phyloP scores from a whole-genome alignment of 2,797 vertebrate species.

The Discoglossus pictus region DNA sequence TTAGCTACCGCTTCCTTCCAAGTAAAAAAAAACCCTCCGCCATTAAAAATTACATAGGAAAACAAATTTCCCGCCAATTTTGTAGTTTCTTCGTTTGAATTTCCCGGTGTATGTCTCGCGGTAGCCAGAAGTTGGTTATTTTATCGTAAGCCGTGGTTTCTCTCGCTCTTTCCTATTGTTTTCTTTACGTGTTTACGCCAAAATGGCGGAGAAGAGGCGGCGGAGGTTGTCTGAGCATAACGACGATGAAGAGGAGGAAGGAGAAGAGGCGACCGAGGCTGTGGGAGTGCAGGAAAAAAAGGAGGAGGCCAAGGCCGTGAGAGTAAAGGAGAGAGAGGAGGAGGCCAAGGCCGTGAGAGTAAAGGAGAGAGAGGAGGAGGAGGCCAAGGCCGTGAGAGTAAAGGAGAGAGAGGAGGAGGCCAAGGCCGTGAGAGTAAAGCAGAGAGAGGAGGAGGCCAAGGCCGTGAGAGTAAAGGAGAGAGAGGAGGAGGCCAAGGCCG shows the following conservation, averaged over 20 bases:
- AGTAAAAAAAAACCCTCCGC: not conserved
- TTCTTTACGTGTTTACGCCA: conserved; percentile 6
- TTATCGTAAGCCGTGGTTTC: conserved; percentile 44
- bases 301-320: conserved; percentile 52
- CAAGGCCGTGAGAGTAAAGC: too few species aligned
- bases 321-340: conserved; percentile 49
- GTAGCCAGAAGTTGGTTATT: conserved; percentile 41
- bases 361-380: conserved; percentile 25
- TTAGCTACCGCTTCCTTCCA: not conserved
- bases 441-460: conserved; percentile 53
- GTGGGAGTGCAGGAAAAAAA: conserved; percentile 51
- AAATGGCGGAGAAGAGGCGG: conserved; percentile 32
- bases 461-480: conserved; percentile 44
- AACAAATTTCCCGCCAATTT: conserved; percentile 22
- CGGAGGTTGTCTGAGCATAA: conserved; percentile 36
- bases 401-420: conserved; percentile 48
- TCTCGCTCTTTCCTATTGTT: conserved; percentile 14
- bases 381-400: conserved; percentile 53
- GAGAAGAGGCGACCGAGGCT: conserved; percentile 64
- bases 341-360: too few species aligned
- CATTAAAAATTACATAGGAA: conserved; percentile 8
- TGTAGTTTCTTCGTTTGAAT: not conserved
- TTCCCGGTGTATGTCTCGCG: conserved; percentile 54
- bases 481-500: too few species aligned
- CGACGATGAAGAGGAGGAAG: conserved; percentile 65